A percentile compares a stretch with the other conserved stretches of the same genome.
phyloP scores from a whole-genome alignment of 2,113 vertebrate genomes.

The Tor tambroides region DNA sequence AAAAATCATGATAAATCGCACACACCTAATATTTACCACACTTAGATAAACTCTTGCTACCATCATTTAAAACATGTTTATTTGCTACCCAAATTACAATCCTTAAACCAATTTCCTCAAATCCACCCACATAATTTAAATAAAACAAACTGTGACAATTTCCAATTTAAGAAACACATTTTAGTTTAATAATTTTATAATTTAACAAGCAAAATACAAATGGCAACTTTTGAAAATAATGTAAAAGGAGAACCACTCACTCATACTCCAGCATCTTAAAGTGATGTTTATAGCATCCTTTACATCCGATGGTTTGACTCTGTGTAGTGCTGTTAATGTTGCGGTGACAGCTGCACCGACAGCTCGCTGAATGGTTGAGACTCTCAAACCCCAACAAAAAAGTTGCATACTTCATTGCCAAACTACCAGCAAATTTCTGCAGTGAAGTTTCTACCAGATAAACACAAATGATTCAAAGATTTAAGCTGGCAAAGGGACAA shows the following conservation, averaged over 20 bases:
- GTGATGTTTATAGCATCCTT: slow-evolving; percentile 44
- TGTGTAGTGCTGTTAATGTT: not conserved
- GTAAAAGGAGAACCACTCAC: not conserved
- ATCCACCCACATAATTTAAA: too few relatives aligned
- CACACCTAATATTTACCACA: too few relatives aligned
- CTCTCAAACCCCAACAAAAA: slow-evolving; percentile 62
- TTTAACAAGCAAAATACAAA: not conserved
- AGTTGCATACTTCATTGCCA: slow-evolving; percentile 65
- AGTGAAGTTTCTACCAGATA: slow-evolving; percentile 66
- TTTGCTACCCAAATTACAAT: too few relatives aligned
- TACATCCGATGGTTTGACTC: slow-evolving; percentile 51
- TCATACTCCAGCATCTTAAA: slow-evolving; percentile 63
- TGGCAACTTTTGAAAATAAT: not conserved
- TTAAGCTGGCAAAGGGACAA: not conserved
- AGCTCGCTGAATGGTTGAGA: fast-evolving
- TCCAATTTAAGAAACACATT: too few relatives aligned
- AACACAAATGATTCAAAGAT: not conserved
- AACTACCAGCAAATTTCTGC: slow-evolving; percentile 66
- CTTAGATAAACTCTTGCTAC: too few relatives aligned
- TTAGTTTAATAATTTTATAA: not conserved
- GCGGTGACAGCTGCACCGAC: slow-evolving; percentile 53
- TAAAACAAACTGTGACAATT: too few relatives aligned
- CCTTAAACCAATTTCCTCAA: not conserved
- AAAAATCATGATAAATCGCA: too few relatives aligned
- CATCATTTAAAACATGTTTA: not conserved